A percentile compares a stretch with the other conserved stretches of the same genome.
These are phyloP conservation scores for Drosophila kepulauana DNA, from an alignment of 1,140 invertebrate species.

Conservation along the genomic window DNA sequence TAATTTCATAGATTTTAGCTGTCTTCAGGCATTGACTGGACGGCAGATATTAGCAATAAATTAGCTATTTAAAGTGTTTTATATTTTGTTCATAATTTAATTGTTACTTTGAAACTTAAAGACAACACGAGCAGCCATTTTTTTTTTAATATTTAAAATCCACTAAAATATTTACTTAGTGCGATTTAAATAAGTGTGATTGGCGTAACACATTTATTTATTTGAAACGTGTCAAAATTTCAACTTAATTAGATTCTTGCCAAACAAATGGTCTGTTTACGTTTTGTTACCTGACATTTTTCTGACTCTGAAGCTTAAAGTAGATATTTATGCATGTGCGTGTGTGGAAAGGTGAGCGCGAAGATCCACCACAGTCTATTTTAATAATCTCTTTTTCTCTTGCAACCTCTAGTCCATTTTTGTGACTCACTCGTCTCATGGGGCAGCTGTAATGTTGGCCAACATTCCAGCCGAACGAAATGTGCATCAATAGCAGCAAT, in stretches of 20 bases:
- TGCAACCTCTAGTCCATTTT: background rate
- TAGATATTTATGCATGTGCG: slow-evolving; percentile 6
- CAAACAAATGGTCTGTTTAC: slow-evolving; percentile 43
- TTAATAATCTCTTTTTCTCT: background rate
- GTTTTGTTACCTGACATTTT: slow-evolving; percentile 18
- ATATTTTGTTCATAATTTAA: no score
- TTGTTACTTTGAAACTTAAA: no score
- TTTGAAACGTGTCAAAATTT: slow-evolving; percentile 50
- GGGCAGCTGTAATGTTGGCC: slow-evolving; percentile 54
- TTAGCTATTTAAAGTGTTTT: background rate
- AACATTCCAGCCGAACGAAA: slow-evolving; percentile 48
- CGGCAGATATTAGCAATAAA: no score
- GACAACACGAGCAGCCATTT: no score
- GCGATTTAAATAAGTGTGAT: background rate
- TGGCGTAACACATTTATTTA: slow-evolving; percentile 54
- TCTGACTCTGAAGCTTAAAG: background rate
- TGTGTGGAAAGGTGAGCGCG: slow-evolving; percentile 39
- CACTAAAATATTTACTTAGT: no score
- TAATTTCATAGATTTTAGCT: no score
- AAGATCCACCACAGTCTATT: slow-evolving; percentile 40
- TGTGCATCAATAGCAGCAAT: slow-evolving; percentile 24
- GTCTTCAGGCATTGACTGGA: no score
- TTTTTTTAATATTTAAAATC: no score
- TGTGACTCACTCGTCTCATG: slow-evolving; percentile 2
- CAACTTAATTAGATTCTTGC: slow-evolving; percentile 57